These are phyloP conservation scores for Protophormia terraenovae DNA, from an alignment of 2,888 invertebrate genomes.

Conservation along the genomic window DNA sequence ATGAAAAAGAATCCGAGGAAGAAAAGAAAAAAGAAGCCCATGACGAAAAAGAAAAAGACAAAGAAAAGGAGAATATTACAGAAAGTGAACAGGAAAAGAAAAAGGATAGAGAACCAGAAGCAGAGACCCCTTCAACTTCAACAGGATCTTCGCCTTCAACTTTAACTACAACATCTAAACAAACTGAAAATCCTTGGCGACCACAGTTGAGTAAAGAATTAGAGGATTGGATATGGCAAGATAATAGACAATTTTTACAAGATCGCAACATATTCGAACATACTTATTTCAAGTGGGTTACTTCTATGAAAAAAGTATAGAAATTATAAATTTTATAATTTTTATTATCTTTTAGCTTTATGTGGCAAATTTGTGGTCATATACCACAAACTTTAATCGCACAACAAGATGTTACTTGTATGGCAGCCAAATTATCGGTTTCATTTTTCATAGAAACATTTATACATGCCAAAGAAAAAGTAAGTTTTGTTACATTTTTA, in stretches of 20 bases:
- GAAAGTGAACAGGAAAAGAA: constrained; percentile 27
- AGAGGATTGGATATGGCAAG: constrained; percentile 98
- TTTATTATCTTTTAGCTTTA: constrained; percentile 86
- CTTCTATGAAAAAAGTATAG: neutral
- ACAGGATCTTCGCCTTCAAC: constrained; percentile 19
- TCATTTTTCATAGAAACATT: constrained; percentile 98
- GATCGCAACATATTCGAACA: constrained; percentile 98
- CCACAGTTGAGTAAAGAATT: constrained; percentile 84
- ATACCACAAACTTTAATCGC: constrained; percentile 94
- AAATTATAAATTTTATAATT: constrained; percentile 2
- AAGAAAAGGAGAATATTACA: constrained; percentile 42
- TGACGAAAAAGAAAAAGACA: neutral
- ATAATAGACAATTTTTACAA: constrained; percentile 96
- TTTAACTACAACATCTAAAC: constrained; percentile 71
- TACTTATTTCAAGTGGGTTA: constrained; percentile 93
- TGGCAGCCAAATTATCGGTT: constrained; percentile 93
- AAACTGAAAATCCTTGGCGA: constrained; percentile 68
- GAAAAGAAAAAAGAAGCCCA: neutral
- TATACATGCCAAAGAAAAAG: constrained; percentile 98
- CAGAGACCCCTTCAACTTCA: constrained; percentile 56
- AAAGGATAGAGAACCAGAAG: constrained; percentile 42
- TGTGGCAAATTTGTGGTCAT: constrained; percentile 97
- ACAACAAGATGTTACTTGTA: constrained; percentile 90
- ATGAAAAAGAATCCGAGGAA: constrained; percentile 36
- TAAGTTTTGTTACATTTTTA: constrained; percentile 74